Evolutionary conservation across 2,888 invertebrate genomes (phyloP), one percentile per base, ranked within the genome.

Genomic region (Pachliopta kotzebuea): DNA sequence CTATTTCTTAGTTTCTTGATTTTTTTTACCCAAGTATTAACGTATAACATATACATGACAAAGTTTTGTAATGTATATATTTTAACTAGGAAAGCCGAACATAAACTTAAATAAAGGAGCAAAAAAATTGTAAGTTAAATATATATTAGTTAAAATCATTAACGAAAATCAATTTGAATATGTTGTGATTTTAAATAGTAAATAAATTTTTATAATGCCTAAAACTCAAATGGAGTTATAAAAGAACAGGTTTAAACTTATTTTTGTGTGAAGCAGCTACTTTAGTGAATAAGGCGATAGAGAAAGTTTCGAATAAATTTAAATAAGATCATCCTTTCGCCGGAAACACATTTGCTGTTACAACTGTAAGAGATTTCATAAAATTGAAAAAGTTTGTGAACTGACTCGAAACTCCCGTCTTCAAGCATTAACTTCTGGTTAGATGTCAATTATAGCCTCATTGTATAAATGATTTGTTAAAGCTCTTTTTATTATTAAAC

Each of bases 371-470:
- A 53, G 24, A 56, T 57, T 62, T 57, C 42, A 18, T 37, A 53
- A 58, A 63, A 63, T 63, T 59, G 63, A 59, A 63, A 63, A 63
- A 63, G 58, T 63, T 63, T 54, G 49, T 53, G 20, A 60, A 29
- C 17, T 18, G 50, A 37, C 56, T 62, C 29, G 23, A 50, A 56
- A n/a, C 23, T 23, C 31, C 26, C 42, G 31, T 42, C 26, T 52
- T 52, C 23, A 56, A 42, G 37, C 31, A 9, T 23, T 24, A 21
- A 37, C 4, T 14, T 17, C 2, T 23, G 59, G 24, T 54, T 42
- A 20, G 26, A n/a, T 26, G 24, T 50, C 50, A 50, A 9, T 52
- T 45, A 45, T 45, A n/a, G n/a, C n/a, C 11, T n/a, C 6, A 45
- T 45, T n/a, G 8, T n/a, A 18, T 8, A 6, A 37, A 45, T 4